phyloP scores from a whole-genome alignment of 2,113 vertebrate species.

The Enhydra lutris region DNA sequence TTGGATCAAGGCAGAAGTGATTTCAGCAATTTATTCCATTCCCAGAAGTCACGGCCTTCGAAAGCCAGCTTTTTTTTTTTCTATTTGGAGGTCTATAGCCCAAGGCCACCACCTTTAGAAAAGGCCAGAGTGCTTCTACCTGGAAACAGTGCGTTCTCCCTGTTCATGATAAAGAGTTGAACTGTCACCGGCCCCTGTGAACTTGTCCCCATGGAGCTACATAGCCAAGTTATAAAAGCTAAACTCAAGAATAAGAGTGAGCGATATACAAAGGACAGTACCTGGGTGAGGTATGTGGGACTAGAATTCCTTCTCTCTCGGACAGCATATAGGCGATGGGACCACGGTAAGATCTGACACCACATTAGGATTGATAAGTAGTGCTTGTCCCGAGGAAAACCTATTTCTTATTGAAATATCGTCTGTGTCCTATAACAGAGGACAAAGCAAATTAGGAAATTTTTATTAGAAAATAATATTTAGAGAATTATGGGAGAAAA shows the following conservation, averaged over 20 bases:
- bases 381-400: background rate
- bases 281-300: background rate
- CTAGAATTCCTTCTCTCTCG: background rate
- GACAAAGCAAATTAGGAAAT: background rate
- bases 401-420: background rate
- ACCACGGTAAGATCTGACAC: background rate
- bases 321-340: too few relatives aligned
- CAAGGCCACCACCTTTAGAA: background rate
- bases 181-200: background rate
- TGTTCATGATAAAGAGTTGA: slow-evolving; percentile 37
- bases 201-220: background rate
- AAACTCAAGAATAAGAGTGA: background rate
- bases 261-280: background rate
- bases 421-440: background rate
- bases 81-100: background rate
- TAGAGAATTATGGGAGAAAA: background rate
- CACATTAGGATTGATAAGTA: background rate
- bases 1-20: background rate
- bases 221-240: background rate
- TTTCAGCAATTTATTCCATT: slow-evolving; percentile 14
- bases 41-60: background rate
- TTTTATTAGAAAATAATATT: background rate
- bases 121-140: background rate
- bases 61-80: background rate
- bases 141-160: background rate